Evolutionary conservation across 2,113 vertebrate genomes (phyloP).

Genomic region (Pelodiscus sinensis): DNA sequence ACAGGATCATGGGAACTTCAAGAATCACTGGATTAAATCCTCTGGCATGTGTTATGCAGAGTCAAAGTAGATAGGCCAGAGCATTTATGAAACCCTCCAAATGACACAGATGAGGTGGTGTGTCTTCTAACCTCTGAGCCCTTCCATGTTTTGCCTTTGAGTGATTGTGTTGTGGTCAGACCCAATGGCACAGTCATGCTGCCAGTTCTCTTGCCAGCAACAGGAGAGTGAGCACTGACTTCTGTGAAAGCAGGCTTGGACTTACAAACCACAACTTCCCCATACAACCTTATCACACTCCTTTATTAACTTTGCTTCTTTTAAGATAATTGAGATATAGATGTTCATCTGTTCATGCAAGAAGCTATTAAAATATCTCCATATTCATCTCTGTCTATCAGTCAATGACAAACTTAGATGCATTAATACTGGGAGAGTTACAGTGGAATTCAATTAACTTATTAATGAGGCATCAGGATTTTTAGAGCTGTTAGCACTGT

Average conservation of each 20-base stretch:
- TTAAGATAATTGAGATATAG: slow-evolving; percentile 63
- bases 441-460: slow-evolving; percentile 74
- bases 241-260: slow-evolving; percentile 38
- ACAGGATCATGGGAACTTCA: not conserved
- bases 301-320: slow-evolving; percentile 59
- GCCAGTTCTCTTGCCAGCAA: slow-evolving; percentile 32
- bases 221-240: not conserved
- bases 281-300: slow-evolving; percentile 35
- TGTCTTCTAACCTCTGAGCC: not conserved
- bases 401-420: slow-evolving; percentile 67
- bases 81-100: not conserved
- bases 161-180: slow-evolving; percentile 23
- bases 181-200: slow-evolving; percentile 1
- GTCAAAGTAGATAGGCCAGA: not conserved
- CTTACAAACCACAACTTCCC: slow-evolving; percentile 49
- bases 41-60: not conserved
- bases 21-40: slow-evolving; percentile 5
- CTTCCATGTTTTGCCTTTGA: slow-evolving; percentile 9
- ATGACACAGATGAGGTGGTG: not conserved
- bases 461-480: slow-evolving; percentile 72
- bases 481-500: slow-evolving; percentile 58
- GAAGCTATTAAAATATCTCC: slow-evolving; percentile 70
- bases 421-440: slow-evolving; percentile 51
- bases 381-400: slow-evolving; percentile 70
- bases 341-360: slow-evolving; percentile 63